Conservation (phyloP, 2,797 vertebrate genomes). For the Spondyliosoma cantharus region DNA sequence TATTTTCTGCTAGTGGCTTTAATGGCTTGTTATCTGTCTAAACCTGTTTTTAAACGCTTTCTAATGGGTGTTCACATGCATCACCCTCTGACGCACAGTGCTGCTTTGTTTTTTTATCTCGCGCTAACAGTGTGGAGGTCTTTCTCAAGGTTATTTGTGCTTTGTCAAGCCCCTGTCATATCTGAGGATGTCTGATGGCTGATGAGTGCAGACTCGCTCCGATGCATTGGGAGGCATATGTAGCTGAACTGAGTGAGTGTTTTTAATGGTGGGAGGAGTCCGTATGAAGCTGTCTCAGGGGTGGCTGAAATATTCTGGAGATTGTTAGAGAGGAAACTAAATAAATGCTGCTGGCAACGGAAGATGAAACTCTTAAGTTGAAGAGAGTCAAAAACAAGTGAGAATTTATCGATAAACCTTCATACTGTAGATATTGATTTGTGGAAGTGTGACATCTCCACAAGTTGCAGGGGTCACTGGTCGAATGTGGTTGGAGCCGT, state of each 20-base stretch:
- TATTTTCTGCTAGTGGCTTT: conserved; percentile 75
- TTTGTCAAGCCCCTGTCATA: conserved; percentile 41
- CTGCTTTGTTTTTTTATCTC: conserved; percentile 43
- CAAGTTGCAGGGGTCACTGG: background rate
- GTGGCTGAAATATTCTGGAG: no score
- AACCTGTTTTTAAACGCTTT: conserved; percentile 74
- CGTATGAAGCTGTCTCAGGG: conserved; percentile 21
- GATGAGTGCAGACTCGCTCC: conserved; percentile 14
- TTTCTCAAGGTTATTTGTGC: conserved; percentile 55
- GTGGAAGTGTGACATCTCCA: background rate
- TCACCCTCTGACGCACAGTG: conserved; percentile 48
- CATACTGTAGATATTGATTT: conserved; percentile 15
- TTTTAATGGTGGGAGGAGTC: conserved; percentile 1
- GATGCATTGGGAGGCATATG: conserved; percentile 19
- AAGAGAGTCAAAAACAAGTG: background rate
- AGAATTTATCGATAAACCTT: background rate
- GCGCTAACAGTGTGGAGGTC: conserved; percentile 29
- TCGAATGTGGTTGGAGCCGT: background rate
- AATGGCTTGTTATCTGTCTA: conserved; percentile 78
- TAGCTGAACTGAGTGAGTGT: conserved; percentile 34
- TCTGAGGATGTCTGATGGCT: conserved; percentile 25
- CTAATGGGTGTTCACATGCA: conserved; percentile 67
- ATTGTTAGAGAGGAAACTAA: conserved; percentile 21
- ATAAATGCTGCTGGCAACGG: background rate
- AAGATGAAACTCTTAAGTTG: no score